Evolutionary conservation across 2,888 invertebrate species (phyloP).

Genomic region (Megalurothrips usitatus): DNA sequence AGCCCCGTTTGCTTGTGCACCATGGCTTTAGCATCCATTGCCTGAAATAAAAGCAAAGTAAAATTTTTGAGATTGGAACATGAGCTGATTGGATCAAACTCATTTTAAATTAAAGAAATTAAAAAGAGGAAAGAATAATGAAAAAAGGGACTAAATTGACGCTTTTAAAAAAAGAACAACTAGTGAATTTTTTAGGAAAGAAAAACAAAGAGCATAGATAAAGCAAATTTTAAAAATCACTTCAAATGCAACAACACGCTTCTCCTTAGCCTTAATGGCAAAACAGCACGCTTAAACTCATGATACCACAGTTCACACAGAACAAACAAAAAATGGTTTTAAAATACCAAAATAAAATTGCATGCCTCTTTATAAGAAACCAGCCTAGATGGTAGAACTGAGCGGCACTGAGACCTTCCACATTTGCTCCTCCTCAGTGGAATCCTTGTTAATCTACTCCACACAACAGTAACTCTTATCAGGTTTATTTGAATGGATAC

Average conservation of each 20-base stretch:
- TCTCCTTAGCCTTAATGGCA: neutral
- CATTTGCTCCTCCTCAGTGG: too few relatives aligned
- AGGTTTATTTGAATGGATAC: conserved; percentile 1
- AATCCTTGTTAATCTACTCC: too few relatives aligned
- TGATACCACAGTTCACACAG: too few relatives aligned
- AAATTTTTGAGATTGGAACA: neutral
- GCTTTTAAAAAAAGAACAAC: too few relatives aligned
- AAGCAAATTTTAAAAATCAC: neutral
- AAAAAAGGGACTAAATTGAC: neutral
- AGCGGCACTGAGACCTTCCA: too few relatives aligned
- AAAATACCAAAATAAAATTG: too few relatives aligned
- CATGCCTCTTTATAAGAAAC: too few relatives aligned
- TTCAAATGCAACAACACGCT: too few relatives aligned
- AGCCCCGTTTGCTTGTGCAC: conserved; percentile 64
- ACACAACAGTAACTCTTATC: too few relatives aligned
- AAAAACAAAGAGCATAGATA: neutral
- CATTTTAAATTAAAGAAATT: conserved; percentile 30
- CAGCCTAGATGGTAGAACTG: too few relatives aligned
- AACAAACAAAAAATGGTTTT: too few relatives aligned
- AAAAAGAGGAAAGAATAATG: neutral
- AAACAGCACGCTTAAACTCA: conserved; percentile 29
- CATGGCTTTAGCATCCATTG: conserved; percentile 58
- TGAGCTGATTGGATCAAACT: neutral
- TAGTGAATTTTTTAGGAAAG: too few relatives aligned
- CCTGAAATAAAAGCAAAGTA: conserved; percentile 46